Evolutionary conservation across 2,888 invertebrate genomes (phyloP).

Genomic region (Silvanus unidentatus): DNA sequence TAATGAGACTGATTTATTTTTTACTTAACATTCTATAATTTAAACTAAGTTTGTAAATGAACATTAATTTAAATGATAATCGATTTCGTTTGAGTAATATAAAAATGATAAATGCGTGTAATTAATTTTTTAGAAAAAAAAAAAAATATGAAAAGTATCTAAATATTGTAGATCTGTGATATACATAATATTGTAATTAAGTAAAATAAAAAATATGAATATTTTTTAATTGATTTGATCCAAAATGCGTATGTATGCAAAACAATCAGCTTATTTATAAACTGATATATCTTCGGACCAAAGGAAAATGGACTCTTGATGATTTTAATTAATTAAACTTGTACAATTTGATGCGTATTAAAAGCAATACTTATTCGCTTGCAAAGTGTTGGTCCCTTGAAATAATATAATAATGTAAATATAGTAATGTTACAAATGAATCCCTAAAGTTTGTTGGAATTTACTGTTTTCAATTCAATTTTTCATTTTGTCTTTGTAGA

Average conservation of each 20-base stretch:
- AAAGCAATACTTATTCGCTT: conserved; percentile 46
- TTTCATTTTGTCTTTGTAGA: too few relatives aligned
- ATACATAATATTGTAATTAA: conserved; percentile 44
- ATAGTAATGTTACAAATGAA: conserved; percentile 2
- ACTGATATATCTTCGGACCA: conserved; percentile 43
- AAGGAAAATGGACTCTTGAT: conserved; percentile 37
- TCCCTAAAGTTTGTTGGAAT: too few relatives aligned
- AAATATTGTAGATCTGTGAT: conserved; percentile 49
- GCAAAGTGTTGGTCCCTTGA: conserved; percentile 42
- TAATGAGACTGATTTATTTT: conserved; percentile 10
- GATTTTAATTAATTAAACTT: conserved; percentile 14
- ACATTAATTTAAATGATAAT: too few relatives aligned
- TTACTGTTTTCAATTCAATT: too few relatives aligned
- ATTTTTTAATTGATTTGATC: conserved; percentile 35
- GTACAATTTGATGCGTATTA: conserved; percentile 42
- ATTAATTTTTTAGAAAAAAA: not conserved
- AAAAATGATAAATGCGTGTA: too few relatives aligned
- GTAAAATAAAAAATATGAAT: conserved; percentile 30
- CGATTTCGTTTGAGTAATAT: too few relatives aligned
- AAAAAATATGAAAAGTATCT: conserved; percentile 16
- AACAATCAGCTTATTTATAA: conserved; percentile 36
- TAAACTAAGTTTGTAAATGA: too few relatives aligned
- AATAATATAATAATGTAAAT: conserved; percentile 34
- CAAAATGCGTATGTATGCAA: conserved; percentile 33
- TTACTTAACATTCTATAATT: conserved; percentile 6